These are phyloP conservation scores for Hypomesus transpacificus DNA, from an alignment of 2,113 vertebrate species.

Conservation along the genomic window DNA sequence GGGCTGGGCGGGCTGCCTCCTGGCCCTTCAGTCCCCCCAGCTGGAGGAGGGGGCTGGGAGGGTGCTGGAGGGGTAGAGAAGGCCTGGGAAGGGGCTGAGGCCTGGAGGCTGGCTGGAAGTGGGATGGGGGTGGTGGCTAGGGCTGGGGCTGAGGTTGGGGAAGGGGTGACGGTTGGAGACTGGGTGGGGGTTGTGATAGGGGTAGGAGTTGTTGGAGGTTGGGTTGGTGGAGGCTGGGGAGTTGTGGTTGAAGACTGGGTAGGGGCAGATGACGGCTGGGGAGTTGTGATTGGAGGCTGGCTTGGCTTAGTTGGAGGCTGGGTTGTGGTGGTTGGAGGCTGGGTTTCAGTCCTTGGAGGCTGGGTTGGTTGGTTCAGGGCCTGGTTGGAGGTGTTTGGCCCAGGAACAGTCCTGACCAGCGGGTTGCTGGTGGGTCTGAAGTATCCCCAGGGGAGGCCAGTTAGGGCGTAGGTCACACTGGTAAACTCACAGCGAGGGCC, in stretches of 20 bases:
- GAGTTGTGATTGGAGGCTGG: background rate
- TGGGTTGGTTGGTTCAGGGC: background rate
- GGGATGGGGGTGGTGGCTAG: background rate
- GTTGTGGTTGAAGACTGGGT: background rate
- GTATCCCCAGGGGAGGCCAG: background rate
- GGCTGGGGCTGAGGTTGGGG: background rate
- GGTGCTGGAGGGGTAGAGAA: background rate
- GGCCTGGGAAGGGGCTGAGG: background rate
- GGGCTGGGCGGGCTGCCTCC: background rate
- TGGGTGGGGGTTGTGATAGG: background rate
- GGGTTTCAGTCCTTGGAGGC: background rate
- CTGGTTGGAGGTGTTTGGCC: background rate
- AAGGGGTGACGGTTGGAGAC: background rate
- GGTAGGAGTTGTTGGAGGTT: background rate
- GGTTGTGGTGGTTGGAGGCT: background rate
- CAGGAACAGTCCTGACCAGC: background rate
- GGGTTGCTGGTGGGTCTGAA: background rate
- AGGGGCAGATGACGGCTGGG: background rate
- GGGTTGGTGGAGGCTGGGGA: background rate
- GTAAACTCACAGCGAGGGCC: conserved; percentile 71
- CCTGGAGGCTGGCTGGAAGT: too few species aligned
- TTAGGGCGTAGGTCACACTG: conserved; percentile 21
- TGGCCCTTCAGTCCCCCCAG: background rate
- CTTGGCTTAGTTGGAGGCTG: background rate
- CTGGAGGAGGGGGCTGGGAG: background rate